These are phyloP conservation scores for Fistularia tabacaria DNA, from an alignment of 2,797 vertebrate genomes.

Conservation along the genomic window DNA sequence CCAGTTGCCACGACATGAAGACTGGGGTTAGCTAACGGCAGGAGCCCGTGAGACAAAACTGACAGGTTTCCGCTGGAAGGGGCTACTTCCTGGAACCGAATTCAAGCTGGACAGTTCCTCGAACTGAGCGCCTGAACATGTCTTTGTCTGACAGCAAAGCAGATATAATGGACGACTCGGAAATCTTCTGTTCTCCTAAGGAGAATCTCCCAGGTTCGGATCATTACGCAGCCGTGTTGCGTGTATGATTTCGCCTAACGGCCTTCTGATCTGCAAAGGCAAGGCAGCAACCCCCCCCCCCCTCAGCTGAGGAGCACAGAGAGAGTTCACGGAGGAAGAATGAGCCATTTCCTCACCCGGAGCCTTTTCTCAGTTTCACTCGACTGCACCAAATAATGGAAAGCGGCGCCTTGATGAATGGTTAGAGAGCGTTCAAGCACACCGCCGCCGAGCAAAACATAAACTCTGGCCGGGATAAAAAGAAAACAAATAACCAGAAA, in stretches of 20 bases:
- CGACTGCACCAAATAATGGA: conserved; percentile 81
- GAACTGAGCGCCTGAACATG: no score
- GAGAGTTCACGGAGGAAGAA: conserved; percentile 42
- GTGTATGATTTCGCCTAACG: background rate
- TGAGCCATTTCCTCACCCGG: conserved; percentile 66
- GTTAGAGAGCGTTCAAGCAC: conserved; percentile 72
- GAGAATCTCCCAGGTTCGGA: no score
- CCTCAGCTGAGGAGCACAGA: background rate
- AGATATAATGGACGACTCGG: no score
- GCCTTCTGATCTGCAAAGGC: background rate
- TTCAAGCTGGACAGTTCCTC: no score
- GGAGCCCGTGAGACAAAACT: no score
- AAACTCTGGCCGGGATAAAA: conserved; percentile 63
- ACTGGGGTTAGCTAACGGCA: no score
- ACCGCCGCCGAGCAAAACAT: conserved; percentile 69
- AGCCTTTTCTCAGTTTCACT: conserved; percentile 74
- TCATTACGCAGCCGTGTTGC: background rate
- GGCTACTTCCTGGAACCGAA: no score
- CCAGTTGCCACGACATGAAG: no score
- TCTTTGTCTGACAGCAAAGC: no score
- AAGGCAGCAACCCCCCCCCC: background rate
- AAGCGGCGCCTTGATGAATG: conserved; percentile 76
- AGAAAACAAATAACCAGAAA: conserved; percentile 72
- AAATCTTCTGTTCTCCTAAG: no score
- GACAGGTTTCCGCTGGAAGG: no score